Percentiles rank a stretch among this genome's conserved stretches.
These are phyloP conservation scores for Peromyscus melanophrys DNA, from an alignment of 2,797 vertebrate genomes.

Conservation along the genomic window DNA sequence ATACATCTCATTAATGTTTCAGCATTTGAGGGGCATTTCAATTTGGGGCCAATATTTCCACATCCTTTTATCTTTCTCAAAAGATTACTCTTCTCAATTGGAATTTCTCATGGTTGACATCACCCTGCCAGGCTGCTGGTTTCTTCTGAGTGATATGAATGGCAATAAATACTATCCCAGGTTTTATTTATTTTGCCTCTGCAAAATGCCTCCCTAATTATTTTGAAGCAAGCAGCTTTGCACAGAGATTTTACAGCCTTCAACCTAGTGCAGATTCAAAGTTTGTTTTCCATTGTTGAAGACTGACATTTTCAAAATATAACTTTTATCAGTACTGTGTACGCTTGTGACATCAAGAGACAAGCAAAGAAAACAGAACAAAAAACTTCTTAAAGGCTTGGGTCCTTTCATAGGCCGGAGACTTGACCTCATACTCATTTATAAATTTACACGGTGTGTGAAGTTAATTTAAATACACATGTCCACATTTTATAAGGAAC, in stretches of 20 bases:
- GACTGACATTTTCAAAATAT: neutral
- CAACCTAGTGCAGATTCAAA: neutral
- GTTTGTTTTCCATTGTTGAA: neutral
- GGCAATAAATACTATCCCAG: neutral
- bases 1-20: constrained; percentile 72
- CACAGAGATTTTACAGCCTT: neutral
- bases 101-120: constrained; percentile 74
- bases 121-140: constrained; percentile 39
- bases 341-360: too few relatives aligned
- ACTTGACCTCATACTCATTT: neutral
- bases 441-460: neutral
- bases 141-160: constrained; percentile 52
- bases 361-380: neutral
- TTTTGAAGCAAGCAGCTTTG: neutral
- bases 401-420: neutral
- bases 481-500: neutral
- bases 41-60: constrained; percentile 79
- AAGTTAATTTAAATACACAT: neutral
- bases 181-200: neutral
- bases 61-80: constrained; percentile 80
- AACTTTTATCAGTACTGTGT: neutral
- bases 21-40: constrained; percentile 71
- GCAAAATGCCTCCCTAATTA: neutral
- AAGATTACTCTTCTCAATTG: constrained; percentile 75
- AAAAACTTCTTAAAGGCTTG: neutral